phyloP scores from a whole-genome alignment of 2,113 vertebrate species.

The Hippocampus barbouri region DNA sequence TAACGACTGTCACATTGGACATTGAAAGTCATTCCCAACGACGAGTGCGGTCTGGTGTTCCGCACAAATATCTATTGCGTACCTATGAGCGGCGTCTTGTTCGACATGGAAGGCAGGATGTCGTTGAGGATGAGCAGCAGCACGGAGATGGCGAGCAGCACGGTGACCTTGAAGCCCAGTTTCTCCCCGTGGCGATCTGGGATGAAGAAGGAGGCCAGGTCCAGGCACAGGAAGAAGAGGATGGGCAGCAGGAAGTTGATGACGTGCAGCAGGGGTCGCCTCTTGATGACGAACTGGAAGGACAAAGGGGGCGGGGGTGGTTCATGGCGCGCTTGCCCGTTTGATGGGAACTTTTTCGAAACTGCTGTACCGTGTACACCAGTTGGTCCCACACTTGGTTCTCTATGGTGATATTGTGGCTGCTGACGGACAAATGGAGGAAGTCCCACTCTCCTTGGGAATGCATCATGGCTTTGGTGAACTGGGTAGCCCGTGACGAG shows the following conservation, averaged over 20 bases:
- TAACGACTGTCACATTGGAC: too few species aligned
- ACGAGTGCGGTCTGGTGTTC: too few species aligned
- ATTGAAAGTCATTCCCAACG: too few species aligned
- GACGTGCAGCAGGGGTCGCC: constrained; percentile 70
- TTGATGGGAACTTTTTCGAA: background rate
- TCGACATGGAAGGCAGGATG: constrained; percentile 60
- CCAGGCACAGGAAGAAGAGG: constrained; percentile 70
- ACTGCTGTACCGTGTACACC: constrained; percentile 47
- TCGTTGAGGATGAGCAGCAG: constrained; percentile 71
- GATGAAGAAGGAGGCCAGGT: constrained; percentile 74
- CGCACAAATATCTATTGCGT: constrained; percentile 38
- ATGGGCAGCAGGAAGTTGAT: constrained; percentile 77
- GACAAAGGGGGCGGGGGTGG: background rate
- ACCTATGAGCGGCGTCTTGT: constrained; percentile 68
- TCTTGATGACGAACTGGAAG: constrained; percentile 70
- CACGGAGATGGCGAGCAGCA: constrained; percentile 66
- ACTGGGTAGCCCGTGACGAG: constrained; percentile 58
- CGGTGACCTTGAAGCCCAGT: constrained; percentile 65
- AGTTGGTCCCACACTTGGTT: constrained; percentile 35
- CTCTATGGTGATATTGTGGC: background rate
- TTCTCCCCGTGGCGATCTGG: constrained; percentile 72
- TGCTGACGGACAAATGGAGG: constrained; percentile 41
- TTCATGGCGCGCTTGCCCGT: background rate
- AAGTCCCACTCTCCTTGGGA: constrained; percentile 69
- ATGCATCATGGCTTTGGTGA: constrained; percentile 40